These are phyloP conservation scores for Alloscopus bannaensis DNA, from an alignment of 2,888 invertebrate species.

Conservation along the genomic window DNA sequence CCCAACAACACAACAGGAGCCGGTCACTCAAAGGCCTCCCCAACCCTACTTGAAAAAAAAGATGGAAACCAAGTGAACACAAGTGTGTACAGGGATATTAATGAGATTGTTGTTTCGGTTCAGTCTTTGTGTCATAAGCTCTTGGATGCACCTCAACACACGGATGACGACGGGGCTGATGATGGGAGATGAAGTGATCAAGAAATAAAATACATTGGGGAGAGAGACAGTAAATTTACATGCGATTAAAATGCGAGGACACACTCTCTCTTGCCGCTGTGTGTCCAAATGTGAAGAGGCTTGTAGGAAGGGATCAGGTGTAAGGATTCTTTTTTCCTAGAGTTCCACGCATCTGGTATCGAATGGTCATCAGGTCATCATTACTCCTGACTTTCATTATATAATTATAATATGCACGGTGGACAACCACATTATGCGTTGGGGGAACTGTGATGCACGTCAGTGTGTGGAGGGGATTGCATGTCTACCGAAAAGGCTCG, in stretches of 20 bases:
- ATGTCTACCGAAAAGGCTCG: constrained; percentile 2
- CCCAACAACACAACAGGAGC: too few relatives aligned
- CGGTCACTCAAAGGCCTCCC: constrained; percentile 13
- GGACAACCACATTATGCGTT: too few relatives aligned
- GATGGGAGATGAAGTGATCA: constrained; percentile 43
- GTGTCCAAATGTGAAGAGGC: not conserved
- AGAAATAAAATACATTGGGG: constrained; percentile 8
- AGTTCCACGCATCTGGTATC: not conserved
- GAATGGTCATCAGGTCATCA: too few relatives aligned
- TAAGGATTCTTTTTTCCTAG: not conserved
- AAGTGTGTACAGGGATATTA: not conserved
- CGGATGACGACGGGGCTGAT: not conserved
- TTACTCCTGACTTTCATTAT: too few relatives aligned
- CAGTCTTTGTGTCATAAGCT: constrained; percentile 3
- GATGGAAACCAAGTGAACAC: not conserved
- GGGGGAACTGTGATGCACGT: too few relatives aligned
- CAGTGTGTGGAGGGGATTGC: constrained; percentile 7
- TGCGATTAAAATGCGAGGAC: constrained; percentile 41
- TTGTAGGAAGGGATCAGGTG: constrained; percentile 25
- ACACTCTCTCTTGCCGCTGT: not conserved
- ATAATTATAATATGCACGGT: too few relatives aligned
- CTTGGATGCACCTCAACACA: not conserved
- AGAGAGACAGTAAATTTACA: constrained; percentile 26
- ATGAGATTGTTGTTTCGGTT: not conserved
- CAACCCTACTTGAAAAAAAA: not conserved